A percentile compares a stretch with the other conserved stretches of the same genome.
Conservation (phyloP, 2,888 invertebrate species). For the Pseudococcus jackbeardsleyi region DNA sequence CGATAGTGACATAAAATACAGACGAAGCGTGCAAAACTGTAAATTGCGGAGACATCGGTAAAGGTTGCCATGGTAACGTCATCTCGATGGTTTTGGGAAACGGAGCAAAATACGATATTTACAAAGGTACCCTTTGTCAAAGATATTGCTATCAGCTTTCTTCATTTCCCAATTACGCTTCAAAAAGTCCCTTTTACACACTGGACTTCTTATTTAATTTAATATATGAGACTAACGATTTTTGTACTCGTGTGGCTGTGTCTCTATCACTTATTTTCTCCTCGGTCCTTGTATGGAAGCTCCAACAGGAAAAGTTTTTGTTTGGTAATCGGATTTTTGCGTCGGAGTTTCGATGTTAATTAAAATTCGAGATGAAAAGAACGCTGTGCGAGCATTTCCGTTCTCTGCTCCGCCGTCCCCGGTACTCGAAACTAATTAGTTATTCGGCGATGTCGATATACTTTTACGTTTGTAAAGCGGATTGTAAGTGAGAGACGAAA, state of each 20-base stretch:
- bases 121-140: constrained; percentile 57
- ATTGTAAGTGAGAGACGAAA: neutral
- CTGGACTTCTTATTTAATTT: constrained; percentile 53
- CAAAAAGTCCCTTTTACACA: constrained; percentile 52
- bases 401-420: neutral
- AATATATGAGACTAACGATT: constrained; percentile 50
- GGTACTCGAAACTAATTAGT: constrained; percentile 34
- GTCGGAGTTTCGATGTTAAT: constrained; percentile 27
- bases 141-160: constrained; percentile 56
- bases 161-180: constrained; percentile 56
- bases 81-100: constrained; percentile 49
- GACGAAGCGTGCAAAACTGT: constrained; percentile 19
- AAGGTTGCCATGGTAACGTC: constrained; percentile 57
- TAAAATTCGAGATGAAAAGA: constrained; percentile 50
- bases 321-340: constrained; percentile 41
- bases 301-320: constrained; percentile 23
- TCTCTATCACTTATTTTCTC: neutral
- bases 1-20: constrained; percentile 57
- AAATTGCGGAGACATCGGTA: constrained; percentile 58
- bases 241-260: neutral
- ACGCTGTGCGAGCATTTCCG: neutral
- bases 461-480: constrained; percentile 7
- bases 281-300: neutral
- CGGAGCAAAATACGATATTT: constrained; percentile 57
- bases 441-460: constrained; percentile 21